Base-by-base conservation (phyloP, 2,113 vertebrate species). In the Oncorhynchus tshawytscha region DNA sequence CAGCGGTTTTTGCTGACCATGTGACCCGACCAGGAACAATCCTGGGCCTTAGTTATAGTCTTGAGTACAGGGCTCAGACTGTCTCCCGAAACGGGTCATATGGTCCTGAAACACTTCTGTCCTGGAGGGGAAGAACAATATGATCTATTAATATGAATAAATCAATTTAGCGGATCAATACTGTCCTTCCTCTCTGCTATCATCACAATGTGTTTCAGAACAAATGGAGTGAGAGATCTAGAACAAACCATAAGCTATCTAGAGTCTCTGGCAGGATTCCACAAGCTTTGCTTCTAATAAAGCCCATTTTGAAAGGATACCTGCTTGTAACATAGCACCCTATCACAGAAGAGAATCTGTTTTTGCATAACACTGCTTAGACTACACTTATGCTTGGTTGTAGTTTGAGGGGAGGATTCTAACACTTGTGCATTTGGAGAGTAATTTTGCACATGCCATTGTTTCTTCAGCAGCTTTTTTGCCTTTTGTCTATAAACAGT, bases 401-500 rank as follows among this genome's bases (percentile, higher is more conserved):
- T 74, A 2, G 45, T 79, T 75, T 64, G 5, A 27, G 71, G 70
- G 16, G 12, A 48, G 54, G 22, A 70, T 72, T 66, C 62, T 69
- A 29, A 84, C 3, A 83, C 87, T 90, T 87, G 89, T 90, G 88
- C 87, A 85, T 77, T 71, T 87, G 86, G 82, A 85, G 72, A 86
- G 77, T 90, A 79, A 85, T 92, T 77, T 92, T 92, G 91, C 91
- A 90, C 90, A 91, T 82, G 72, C 79, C 85, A 84, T 91, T 75
- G 82, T 91, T 90, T 87, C 86, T 86, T 92, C 85, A 88, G 82
- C 85, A 81, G 86, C 82, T 87, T 81, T 78, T 88, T 89, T 73
- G 86, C 86, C 91, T 90, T 92, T 88, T 89, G 91, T 90, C 92
- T 93, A 86, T 91, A 92, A 77, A 76, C 68, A 65, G 83, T 86